These are phyloP conservation scores for Antigone vipio DNA, from an alignment of 2,113 vertebrate genomes.

Conservation along the genomic window DNA sequence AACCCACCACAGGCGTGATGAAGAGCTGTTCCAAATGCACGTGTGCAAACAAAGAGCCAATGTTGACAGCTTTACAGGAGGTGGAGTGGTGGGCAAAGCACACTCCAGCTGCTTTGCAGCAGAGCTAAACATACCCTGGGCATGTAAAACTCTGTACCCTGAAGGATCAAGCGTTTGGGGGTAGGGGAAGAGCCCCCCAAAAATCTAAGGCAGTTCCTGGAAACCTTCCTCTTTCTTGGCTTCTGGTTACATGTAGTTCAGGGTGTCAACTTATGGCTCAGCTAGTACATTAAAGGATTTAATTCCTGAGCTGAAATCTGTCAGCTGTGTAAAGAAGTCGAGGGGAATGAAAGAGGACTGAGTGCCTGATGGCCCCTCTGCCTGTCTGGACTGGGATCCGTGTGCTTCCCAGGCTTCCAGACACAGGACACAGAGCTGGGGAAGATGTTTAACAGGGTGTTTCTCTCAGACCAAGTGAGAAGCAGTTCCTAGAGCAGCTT, in stretches of 20 bases:
- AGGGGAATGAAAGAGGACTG: neutral
- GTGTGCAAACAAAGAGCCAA: conserved; percentile 36
- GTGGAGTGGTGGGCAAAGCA: conserved; percentile 22
- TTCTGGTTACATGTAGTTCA: conserved; percentile 8
- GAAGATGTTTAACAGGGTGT: neutral
- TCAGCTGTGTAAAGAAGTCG: neutral
- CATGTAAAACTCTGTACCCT: rapidly evolving
- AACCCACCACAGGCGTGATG: neutral
- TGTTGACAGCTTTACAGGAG: conserved; percentile 41
- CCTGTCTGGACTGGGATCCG: neutral
- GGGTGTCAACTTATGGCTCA: conserved; percentile 13
- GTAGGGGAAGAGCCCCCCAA: neutral
- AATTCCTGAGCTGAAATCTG: conserved; percentile 1
- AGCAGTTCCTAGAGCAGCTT: neutral
- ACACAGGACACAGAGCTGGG: neutral
- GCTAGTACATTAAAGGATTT: conserved; percentile 31
- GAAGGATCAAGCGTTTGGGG: neutral
- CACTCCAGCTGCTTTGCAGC: neutral
- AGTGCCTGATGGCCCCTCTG: neutral
- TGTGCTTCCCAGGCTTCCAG: neutral
- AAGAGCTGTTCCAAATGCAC: conserved; percentile 14
- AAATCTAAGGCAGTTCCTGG: neutral
- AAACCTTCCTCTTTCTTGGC: neutral
- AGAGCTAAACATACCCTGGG: neutral
- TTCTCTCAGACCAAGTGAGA: neutral